Percentiles rank a stretch among this genome's conserved stretches.
phyloP scores from a whole-genome alignment of 1,140 invertebrate genomes.

The Diploscapter pachys region DNA sequence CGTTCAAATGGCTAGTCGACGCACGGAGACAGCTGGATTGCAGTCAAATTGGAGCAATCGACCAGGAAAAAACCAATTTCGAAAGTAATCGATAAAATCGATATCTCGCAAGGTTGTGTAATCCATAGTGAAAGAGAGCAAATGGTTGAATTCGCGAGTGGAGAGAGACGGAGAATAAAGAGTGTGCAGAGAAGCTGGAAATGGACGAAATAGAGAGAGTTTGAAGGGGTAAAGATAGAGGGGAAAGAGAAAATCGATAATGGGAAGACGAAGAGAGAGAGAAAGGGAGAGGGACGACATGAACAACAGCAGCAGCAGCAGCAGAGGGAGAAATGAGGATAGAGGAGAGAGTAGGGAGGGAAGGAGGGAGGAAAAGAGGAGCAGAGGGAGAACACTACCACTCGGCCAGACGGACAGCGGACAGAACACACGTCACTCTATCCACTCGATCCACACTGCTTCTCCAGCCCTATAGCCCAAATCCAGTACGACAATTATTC shows the following conservation, averaged over 20 bases:
- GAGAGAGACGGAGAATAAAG: neutral
- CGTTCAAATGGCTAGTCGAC: no score
- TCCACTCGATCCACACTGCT: neutral
- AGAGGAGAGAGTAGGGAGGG: neutral
- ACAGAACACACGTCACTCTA: neutral
- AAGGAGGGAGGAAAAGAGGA: neutral
- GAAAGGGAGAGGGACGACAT: neutral
- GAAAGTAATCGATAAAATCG: constrained; percentile 1
- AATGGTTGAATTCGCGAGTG: neutral
- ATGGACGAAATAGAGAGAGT: constrained; percentile 1
- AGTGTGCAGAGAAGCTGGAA: neutral
- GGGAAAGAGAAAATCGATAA: constrained; percentile 3
- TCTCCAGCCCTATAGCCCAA: neutral
- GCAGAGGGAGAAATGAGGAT: constrained; percentile 7
- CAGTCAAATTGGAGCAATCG: neutral
- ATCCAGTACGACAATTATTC: no score
- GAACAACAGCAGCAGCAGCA: constrained; percentile 1
- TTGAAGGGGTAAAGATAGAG: neutral
- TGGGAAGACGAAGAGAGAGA: neutral
- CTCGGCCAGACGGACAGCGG: neutral
- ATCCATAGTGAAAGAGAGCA: no score
- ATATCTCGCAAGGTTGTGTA: no score
- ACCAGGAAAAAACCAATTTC: neutral
- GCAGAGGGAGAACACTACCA: constrained; percentile 2
- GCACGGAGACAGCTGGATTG: neutral